Evolutionary conservation across 1,140 invertebrate species (phyloP).

Genomic region (Drosophila nikananu): DNA sequence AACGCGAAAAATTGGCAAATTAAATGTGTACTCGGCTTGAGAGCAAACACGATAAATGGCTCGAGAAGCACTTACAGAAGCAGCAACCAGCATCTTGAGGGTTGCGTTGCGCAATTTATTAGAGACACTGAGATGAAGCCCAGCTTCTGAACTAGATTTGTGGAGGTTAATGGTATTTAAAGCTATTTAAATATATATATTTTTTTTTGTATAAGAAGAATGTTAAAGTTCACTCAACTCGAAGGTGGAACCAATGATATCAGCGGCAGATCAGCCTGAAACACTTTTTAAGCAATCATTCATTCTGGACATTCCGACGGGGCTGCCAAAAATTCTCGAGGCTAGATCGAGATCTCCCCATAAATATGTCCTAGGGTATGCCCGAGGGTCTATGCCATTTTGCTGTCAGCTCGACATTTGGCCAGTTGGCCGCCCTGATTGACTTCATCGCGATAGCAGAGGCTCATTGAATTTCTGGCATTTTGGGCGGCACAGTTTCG

Average conservation of each 20-base stretch:
- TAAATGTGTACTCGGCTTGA: constrained; percentile 36
- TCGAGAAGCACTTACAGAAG: constrained; percentile 32
- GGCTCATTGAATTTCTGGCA: constrained; percentile 80
- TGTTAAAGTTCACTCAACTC: constrained; percentile 30
- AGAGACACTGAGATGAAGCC: not conserved
- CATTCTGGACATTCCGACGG: constrained; percentile 17
- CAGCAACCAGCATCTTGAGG: constrained; percentile 16
- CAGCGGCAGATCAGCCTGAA: constrained; percentile 8
- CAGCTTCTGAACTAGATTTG: constrained; percentile 9
- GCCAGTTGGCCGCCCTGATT: constrained; percentile 57
- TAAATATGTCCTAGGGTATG: constrained; percentile 42
- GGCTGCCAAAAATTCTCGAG: constrained; percentile 23
- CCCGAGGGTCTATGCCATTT: constrained; percentile 31
- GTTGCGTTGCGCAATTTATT: constrained; percentile 14
- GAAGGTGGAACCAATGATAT: constrained; percentile 4
- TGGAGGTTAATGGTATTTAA: constrained; percentile 3
- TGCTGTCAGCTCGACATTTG: constrained; percentile 30
- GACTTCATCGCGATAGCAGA: constrained; percentile 62
- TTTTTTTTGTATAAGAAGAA: not conserved
- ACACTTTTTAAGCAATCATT: constrained; percentile 30
- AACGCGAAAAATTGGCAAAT: constrained; percentile 54
- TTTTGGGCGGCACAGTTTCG: constrained; percentile 72
- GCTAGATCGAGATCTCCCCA: constrained; percentile 32
- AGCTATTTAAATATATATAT: not conserved
- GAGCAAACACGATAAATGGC: constrained; percentile 12